Conservation (phyloP, 2,888 invertebrate species). For the Philereme vetulata region DNA sequence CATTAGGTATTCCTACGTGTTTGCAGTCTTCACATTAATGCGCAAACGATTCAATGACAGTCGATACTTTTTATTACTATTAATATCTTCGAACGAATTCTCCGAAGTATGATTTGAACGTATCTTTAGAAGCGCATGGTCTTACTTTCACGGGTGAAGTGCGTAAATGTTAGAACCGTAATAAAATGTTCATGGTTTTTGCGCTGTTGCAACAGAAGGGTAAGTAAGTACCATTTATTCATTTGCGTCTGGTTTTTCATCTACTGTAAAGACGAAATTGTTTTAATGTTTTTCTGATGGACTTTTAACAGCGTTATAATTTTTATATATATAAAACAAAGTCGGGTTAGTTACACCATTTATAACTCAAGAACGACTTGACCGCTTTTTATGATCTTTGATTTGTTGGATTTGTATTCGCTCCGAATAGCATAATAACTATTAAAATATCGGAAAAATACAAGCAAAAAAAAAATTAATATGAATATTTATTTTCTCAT, state of each 20-base stretch:
- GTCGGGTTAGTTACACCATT: too few species aligned
- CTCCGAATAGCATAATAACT: too few species aligned
- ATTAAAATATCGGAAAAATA: too few species aligned
- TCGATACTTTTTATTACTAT: slow-evolving; percentile 15
- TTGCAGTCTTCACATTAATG: slow-evolving; percentile 31
- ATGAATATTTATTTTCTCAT: too few species aligned
- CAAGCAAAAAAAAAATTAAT: too few species aligned
- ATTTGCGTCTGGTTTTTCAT: neutral
- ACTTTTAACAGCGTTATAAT: too few species aligned
- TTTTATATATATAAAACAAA: too few species aligned
- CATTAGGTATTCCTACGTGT: slow-evolving; percentile 30
- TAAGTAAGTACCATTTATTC: neutral
- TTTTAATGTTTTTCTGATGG: neutral
- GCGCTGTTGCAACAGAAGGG: neutral
- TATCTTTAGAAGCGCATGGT: neutral
- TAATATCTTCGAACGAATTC: slow-evolving; percentile 5
- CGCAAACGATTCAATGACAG: slow-evolving; percentile 22
- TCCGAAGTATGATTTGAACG: neutral
- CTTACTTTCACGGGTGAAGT: neutral
- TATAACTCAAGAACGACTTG: too few species aligned
- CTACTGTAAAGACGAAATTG: neutral
- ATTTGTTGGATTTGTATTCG: too few species aligned
- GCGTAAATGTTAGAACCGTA: neutral
- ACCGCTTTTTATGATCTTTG: too few species aligned
- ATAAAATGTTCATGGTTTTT: neutral